Base-by-base conservation (phyloP, 1,140 invertebrate species). In the Dryas iulia region DNA sequence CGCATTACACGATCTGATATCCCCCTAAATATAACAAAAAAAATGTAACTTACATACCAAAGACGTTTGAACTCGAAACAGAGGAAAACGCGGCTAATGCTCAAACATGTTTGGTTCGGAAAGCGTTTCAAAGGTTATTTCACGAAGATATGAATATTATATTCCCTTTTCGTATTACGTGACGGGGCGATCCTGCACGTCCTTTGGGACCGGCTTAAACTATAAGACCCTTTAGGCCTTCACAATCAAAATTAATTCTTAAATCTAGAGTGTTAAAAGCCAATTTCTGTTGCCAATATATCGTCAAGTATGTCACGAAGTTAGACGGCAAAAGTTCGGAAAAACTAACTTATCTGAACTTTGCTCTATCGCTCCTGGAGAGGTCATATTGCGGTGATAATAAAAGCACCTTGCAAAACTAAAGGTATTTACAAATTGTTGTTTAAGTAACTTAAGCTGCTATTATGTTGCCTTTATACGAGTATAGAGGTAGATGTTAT, bases 91-190 rank as follows among this genome's bases (percentile, higher is more conserved):
- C 21, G 28, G 30, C 63, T 58, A 66, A 39, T 57, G 14, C 54
- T 18, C 63, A 30, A 59, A 39, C 23, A 66, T 33, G 25, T 63
- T 66, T 18, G 28, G 56, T 61, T 67, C 59, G 18, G 28, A 54
- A 60, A 67, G 8, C 59, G 24, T 58, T 63, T 63, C 64, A 59
- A 69, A 69, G 53, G 59, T 47, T 62, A 69, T 57, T 62, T 54
- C 58, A 60, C 21, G 47, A 56, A 67, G 47, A 59, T 68, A 69
- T 62, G 66, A 69, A 69, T 69, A 69, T 69, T 57, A 69, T 58
- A 69, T 69, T 69, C 31, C 24, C 26, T 24, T 69, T 47, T 18
- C 56, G 30, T 59, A 63, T 62, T 69, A 69, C 59, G 66, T 68
- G 59, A 62, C 64, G 56, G 64, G 54, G 21, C 28, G 65, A 66